Evolutionary conservation across 1,140 invertebrate species (phyloP).

Genomic region (Cryptotermes secundus): DNA sequence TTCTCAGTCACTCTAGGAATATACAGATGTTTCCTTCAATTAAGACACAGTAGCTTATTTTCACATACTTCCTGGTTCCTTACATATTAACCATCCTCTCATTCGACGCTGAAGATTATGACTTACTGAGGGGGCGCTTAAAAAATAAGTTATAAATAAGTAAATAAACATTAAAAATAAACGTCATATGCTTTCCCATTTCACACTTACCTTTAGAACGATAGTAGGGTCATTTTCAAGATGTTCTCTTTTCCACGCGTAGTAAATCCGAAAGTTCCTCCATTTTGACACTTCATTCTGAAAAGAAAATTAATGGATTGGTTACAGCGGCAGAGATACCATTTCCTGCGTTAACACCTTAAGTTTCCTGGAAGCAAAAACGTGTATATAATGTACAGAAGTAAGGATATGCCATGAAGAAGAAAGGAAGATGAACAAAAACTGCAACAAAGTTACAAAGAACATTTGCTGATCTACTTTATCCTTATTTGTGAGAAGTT

Average conservation of each 20-base stretch:
- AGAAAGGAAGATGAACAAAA: background rate
- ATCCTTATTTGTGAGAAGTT: too few relatives aligned
- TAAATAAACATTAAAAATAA: too few relatives aligned
- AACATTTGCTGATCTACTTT: background rate
- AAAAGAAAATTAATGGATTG: background rate
- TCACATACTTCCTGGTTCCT: too few relatives aligned
- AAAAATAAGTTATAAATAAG: too few relatives aligned
- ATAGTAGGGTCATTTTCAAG: background rate
- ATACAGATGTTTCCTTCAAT: too few relatives aligned
- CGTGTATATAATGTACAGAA: background rate
- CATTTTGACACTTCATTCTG: background rate
- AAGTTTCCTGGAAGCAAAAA: conserved; percentile 10
- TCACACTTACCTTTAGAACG: too few relatives aligned
- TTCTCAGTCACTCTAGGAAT: too few relatives aligned
- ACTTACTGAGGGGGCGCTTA: too few relatives aligned
- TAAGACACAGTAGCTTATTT: too few relatives aligned
- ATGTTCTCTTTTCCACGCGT: background rate
- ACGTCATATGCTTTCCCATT: too few relatives aligned
- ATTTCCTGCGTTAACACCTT: background rate
- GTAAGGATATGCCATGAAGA: background rate
- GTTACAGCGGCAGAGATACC: background rate
- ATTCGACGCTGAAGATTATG: too few relatives aligned
- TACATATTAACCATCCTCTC: too few relatives aligned
- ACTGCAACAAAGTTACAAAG: background rate
- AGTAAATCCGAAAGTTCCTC: background rate